Evolutionary conservation across 2,888 invertebrate genomes (phyloP).

Genomic region (Euproctis similis): DNA sequence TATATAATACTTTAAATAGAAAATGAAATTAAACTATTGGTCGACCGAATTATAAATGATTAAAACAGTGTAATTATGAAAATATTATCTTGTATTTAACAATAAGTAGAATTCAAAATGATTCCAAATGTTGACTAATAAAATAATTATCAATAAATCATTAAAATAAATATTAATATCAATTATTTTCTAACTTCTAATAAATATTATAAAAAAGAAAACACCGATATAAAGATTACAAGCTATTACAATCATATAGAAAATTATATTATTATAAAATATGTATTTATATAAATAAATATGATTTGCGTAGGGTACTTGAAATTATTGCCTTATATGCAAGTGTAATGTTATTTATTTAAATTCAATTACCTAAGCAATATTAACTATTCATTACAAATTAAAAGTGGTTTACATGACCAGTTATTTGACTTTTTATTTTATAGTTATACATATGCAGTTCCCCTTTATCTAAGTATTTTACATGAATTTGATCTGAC

Average conservation of each 20-base stretch:
- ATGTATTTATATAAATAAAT: constrained; percentile 4
- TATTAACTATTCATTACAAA: constrained; percentile 61
- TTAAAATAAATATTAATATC: too few relatives aligned
- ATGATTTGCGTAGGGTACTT: constrained; percentile 38
- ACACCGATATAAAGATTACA: constrained; percentile 17
- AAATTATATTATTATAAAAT: constrained; percentile 22
- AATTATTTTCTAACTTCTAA: too few relatives aligned
- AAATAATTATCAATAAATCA: too few relatives aligned
- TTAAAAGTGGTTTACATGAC: constrained; percentile 63
- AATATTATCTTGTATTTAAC: too few relatives aligned
- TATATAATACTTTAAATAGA: too few relatives aligned
- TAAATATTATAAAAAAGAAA: constrained; percentile 30
- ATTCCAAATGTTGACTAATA: too few relatives aligned
- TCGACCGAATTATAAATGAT: constrained; percentile 12
- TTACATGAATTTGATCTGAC: too few relatives aligned
- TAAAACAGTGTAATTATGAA: too few relatives aligned
- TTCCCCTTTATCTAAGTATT: too few relatives aligned
- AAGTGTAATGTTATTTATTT: constrained; percentile 64
- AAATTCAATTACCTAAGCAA: constrained; percentile 65
- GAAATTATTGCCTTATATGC: constrained; percentile 51
- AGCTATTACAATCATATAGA: constrained; percentile 20
- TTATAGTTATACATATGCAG: too few relatives aligned
- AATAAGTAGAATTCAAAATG: too few relatives aligned
- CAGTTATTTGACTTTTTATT: constrained; percentile 16
- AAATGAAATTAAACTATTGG: too few relatives aligned